Base-by-base conservation (phyloP, 2,888 invertebrate genomes). In the Julus scanicus region DNA sequence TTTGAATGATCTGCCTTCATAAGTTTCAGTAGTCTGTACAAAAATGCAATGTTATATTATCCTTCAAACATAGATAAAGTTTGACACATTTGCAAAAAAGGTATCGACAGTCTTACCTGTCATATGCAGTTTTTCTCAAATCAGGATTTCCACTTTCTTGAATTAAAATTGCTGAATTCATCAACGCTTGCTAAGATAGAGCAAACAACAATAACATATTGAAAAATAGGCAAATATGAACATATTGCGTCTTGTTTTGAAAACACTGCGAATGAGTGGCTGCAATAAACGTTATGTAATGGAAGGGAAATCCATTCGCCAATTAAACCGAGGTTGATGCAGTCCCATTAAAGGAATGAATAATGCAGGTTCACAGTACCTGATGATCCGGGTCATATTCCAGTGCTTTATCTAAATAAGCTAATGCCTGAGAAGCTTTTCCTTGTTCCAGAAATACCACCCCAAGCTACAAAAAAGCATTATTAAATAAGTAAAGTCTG, bases 371-470 rank as follows among this genome's bases (percentile, higher is more conserved):
- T 49, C 11, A 29, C 20, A 53, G 89, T 90, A 92, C 93, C 91
- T 97, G 97, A 92, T 99, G 99, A 90, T 98, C 97, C 0, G 98
- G 98, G 92, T 98, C 97, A 91, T 97, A 94, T 92, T 97, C 96
- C 87, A 99, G 93, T 0, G 99, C 98, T 92, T 97, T 97, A 92
- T 98, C 97, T 91, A 99, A 94, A 92, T 97, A 97, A 0, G 96
- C 96, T 88, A 97, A 93, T 0, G 99, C 98, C 92, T 97, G 97
- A 0, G 96, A 95, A 0, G 97, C 96, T 92, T 97, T 97, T 84
- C 97, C 97, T 93, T 97, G 97, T 92, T 99, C 98, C 90, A 99
- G 93, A 89, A 97, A 95, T 0, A 99, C 98, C 37, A 99, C 98
- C 53, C 98, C 98, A 90, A 99, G 93, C 97, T 97, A 44, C 6